These are phyloP conservation scores for Tupaia tana DNA, from an alignment of 2,113 vertebrate species.

Conservation along the genomic window DNA sequence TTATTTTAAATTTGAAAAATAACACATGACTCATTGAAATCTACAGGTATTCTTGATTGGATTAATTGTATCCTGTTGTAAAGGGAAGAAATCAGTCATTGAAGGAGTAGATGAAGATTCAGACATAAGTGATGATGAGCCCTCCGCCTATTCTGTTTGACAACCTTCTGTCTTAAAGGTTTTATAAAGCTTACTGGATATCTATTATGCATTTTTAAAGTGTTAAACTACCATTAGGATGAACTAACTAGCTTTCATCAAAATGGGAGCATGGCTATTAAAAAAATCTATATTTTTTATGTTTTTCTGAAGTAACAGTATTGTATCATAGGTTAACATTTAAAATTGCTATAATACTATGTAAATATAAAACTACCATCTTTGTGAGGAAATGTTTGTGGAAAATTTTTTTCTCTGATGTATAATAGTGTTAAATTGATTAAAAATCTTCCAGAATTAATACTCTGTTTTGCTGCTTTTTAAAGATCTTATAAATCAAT, in stretches of 20 bases:
- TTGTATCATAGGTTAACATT: slow-evolving; percentile 75
- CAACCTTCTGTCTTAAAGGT: slow-evolving; percentile 42
- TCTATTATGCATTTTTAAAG: slow-evolving; percentile 61
- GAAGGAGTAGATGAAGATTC: slow-evolving; percentile 97
- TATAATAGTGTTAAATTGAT: slow-evolving; percentile 79
- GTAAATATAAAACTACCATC: slow-evolving; percentile 66
- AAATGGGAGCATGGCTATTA: slow-evolving; percentile 74
- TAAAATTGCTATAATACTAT: slow-evolving; percentile 75
- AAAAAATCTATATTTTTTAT: slow-evolving; percentile 79
- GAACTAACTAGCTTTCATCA: slow-evolving; percentile 79
- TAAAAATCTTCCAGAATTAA: slow-evolving; percentile 73
- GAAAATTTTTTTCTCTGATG: slow-evolving; percentile 76
- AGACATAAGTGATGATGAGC: slow-evolving; percentile 95
- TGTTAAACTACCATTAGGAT: slow-evolving; percentile 59
- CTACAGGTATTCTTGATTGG: slow-evolving; percentile 95
- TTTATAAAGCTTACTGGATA: slow-evolving; percentile 49
- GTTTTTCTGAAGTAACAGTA: slow-evolving; percentile 75
- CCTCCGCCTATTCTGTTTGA: slow-evolving; percentile 82
- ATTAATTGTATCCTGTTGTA: slow-evolving; percentile 95
- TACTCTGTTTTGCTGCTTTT: slow-evolving; percentile 71
- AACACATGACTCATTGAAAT: slow-evolving; percentile 68
- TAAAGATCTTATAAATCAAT: slow-evolving; percentile 73
- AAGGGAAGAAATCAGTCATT: slow-evolving; percentile 97
- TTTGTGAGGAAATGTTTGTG: slow-evolving; percentile 77
- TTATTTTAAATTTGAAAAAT: slow-evolving; percentile 41